Percentiles rank a stretch among this genome's conserved stretches.
phyloP scores from a whole-genome alignment of 1,140 invertebrate genomes.

The Scaptomyza hsui region DNA sequence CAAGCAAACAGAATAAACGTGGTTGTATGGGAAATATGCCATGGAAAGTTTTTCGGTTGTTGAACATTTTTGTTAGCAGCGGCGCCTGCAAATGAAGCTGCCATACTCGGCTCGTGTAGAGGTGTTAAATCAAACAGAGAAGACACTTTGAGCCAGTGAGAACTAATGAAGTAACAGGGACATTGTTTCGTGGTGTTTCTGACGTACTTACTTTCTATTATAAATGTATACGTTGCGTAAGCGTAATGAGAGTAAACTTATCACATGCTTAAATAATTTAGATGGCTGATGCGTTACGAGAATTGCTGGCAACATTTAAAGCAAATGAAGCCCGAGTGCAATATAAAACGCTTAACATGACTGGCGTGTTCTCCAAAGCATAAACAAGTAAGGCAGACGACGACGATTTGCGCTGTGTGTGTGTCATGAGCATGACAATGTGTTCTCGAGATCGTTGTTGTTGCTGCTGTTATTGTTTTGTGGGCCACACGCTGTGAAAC shows the following conservation, averaged over 20 bases:
- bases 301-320: constrained; percentile 51
- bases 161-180: no score
- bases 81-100: constrained; percentile 30
- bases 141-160: not conserved
- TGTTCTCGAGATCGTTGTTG: constrained; percentile 10
- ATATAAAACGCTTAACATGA: constrained; percentile 71
- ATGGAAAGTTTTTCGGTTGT: constrained; percentile 59
- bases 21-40: constrained; percentile 42
- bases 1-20: constrained; percentile 32
- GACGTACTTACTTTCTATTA: not conserved
- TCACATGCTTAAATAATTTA: constrained; percentile 19
- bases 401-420: constrained; percentile 6
- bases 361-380: constrained; percentile 23
- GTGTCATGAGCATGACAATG: constrained; percentile 26
- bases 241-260: constrained; percentile 29
- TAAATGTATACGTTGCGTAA: not conserved
- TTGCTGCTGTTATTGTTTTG: constrained; percentile 13
- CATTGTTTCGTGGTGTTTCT: no score
- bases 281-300: constrained; percentile 24
- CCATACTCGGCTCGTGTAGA: constrained; percentile 59
- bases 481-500: constrained; percentile 18
- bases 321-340: constrained; percentile 71
- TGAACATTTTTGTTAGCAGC: constrained; percentile 18
- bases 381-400: constrained; percentile 39
- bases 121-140: constrained; percentile 54